Evolutionary conservation across 2,797 vertebrate genomes (phyloP).

Genomic region (Enteromius mattozi): DNA sequence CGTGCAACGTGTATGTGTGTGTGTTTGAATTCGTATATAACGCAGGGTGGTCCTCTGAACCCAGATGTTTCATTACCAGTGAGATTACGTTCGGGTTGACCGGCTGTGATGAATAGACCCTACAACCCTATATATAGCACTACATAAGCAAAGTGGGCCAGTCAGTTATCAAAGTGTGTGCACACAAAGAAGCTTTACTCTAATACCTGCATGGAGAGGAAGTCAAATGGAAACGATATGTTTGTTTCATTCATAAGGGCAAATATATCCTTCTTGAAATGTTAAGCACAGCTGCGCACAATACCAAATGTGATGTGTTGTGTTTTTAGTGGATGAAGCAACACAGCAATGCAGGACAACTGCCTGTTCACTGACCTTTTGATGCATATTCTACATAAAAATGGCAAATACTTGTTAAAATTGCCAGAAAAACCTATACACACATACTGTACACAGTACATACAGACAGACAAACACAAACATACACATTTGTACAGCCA

Average conservation of each 20-base stretch:
- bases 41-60: constrained; percentile 56
- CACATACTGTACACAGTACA: not conserved
- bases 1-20: constrained; percentile 65
- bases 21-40: constrained; percentile 34
- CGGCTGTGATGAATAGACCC: constrained; percentile 58
- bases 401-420: not conserved
- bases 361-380: not conserved
- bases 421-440: not conserved
- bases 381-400: constrained; percentile 5
- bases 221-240: not conserved
- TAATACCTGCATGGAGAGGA: constrained; percentile 3
- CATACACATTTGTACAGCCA: no score
- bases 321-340: constrained; percentile 1
- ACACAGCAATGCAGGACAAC: constrained; percentile 8
- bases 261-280: constrained; percentile 1
- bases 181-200: constrained; percentile 6
- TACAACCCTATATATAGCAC: constrained; percentile 55
- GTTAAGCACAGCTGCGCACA: not conserved
- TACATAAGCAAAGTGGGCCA: constrained; percentile 51
- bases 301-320: constrained; percentile 16
- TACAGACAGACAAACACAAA: not conserved
- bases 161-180: constrained; percentile 26
- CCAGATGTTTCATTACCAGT: constrained; percentile 60
- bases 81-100: constrained; percentile 57
- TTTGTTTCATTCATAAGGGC: constrained; percentile 22